Evolutionary conservation across 1,140 invertebrate species (phyloP).

Genomic region (Drosophila kikkawai): DNA sequence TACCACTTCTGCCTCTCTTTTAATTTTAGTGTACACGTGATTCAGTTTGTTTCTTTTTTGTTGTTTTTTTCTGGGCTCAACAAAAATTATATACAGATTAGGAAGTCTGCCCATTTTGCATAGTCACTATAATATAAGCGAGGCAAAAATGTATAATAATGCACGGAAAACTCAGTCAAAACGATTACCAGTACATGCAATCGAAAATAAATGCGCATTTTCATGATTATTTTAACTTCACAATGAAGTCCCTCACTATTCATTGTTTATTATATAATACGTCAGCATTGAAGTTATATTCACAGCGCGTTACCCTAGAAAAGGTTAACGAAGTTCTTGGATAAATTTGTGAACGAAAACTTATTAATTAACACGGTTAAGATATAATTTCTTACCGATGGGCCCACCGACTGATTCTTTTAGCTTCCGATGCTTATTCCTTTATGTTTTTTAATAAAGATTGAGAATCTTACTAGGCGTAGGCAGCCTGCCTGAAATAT

Average conservation of each 20-base stretch:
- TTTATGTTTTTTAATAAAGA: not conserved
- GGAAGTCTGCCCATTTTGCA: not conserved
- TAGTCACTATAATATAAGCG: conserved; percentile 4
- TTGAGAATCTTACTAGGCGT: not conserved
- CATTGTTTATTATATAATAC: not conserved
- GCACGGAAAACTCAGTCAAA: not conserved
- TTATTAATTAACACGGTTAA: not conserved
- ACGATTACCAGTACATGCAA: conserved; percentile 1
- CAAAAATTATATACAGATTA: conserved; percentile 18
- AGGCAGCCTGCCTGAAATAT: too few relatives aligned
- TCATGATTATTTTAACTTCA: not conserved
- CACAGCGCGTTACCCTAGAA: too few relatives aligned
- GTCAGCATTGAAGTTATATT: not conserved
- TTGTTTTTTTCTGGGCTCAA: not conserved
- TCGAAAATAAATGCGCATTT: not conserved
- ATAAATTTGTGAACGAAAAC: not conserved
- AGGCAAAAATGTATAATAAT: not conserved
- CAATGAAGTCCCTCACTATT: not conserved
- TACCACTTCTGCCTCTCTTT: not conserved
- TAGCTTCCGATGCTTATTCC: not conserved
- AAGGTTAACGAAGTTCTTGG: not conserved
- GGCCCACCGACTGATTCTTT: not conserved
- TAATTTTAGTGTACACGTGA: conserved; percentile 36
- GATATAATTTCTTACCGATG: too few relatives aligned
- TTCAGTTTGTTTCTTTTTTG: not conserved